These are phyloP conservation scores for Origma solitaria DNA, from an alignment of 2,113 vertebrate species.

Conservation along the genomic window DNA sequence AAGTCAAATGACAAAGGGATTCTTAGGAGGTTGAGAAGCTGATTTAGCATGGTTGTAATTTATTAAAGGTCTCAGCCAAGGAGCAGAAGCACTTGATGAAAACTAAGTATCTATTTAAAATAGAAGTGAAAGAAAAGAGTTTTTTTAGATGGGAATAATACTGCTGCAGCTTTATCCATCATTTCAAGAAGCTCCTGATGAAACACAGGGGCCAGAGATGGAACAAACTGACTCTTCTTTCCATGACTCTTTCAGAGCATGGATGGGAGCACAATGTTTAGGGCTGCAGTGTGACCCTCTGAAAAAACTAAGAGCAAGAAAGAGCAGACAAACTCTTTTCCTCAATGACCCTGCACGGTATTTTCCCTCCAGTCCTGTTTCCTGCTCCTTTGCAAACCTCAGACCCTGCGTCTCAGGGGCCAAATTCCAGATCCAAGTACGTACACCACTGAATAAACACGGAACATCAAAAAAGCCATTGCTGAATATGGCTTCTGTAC, in stretches of 20 bases:
- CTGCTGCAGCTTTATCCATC: neutral
- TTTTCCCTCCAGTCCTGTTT: neutral
- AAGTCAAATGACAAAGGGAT: neutral
- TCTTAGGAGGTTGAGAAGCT: neutral
- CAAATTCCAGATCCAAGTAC: slow-evolving; percentile 60
- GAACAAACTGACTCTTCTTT: neutral
- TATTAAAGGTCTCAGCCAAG: neutral
- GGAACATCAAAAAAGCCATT: slow-evolving; percentile 66
- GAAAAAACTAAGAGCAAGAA: neutral
- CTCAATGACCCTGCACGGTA: neutral
- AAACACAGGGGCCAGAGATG: neutral
- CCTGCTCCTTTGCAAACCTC: slow-evolving; percentile 53
- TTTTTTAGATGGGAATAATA: neutral
- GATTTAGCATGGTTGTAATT: neutral
- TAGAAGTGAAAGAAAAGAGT: neutral
- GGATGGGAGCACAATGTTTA: accelerated
- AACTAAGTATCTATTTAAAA: neutral
- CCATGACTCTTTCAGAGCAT: neutral
- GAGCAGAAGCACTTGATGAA: accelerated
- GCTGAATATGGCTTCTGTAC: slow-evolving; percentile 78
- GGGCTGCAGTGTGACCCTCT: accelerated
- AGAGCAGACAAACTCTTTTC: neutral
- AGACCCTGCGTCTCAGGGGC: slow-evolving; percentile 67
- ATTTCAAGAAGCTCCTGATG: neutral
- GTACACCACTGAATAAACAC: slow-evolving; percentile 68